These are phyloP conservation scores for Helostoma temminkii DNA, from an alignment of 2,797 vertebrate species.

Conservation along the genomic window DNA sequence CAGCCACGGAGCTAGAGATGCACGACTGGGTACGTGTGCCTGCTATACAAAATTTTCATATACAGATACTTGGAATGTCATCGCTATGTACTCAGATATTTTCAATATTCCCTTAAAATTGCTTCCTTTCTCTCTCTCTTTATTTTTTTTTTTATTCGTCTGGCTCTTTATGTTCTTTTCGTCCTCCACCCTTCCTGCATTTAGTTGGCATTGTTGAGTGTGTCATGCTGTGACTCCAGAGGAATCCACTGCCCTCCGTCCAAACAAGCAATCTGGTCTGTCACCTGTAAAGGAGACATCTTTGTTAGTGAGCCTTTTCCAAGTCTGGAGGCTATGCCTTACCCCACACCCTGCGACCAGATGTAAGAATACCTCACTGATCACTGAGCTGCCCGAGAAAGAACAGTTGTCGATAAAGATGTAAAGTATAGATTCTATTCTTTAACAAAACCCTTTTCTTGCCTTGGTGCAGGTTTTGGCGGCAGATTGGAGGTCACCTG, in stretches of 20 bases:
- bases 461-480: constrained; percentile 92
- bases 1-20: constrained; percentile 94
- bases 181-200: background rate
- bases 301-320: constrained; percentile 93
- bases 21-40: constrained; percentile 90
- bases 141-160: background rate
- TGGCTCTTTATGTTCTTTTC: too few species aligned
- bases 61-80: too few species aligned
- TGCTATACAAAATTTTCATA: background rate
- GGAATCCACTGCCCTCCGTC: constrained; percentile 91
- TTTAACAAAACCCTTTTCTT: background rate
- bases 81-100: background rate
- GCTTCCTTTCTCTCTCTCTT: background rate
- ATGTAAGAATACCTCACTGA: constrained; percentile 82
- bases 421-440: background rate
- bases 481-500: constrained; percentile 95
- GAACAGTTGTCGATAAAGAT: background rate
- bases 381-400: background rate
- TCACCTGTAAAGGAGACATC: constrained; percentile 97
- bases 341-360: constrained; percentile 90
- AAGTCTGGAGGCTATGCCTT: constrained; percentile 87
- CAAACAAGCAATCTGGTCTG: constrained; percentile 94
- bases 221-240: constrained; percentile 93
- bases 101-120: background rate
- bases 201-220: constrained; percentile 91